Evolutionary conservation across 2,888 invertebrate species (phyloP).

Genomic region (Aphodius granarius): DNA sequence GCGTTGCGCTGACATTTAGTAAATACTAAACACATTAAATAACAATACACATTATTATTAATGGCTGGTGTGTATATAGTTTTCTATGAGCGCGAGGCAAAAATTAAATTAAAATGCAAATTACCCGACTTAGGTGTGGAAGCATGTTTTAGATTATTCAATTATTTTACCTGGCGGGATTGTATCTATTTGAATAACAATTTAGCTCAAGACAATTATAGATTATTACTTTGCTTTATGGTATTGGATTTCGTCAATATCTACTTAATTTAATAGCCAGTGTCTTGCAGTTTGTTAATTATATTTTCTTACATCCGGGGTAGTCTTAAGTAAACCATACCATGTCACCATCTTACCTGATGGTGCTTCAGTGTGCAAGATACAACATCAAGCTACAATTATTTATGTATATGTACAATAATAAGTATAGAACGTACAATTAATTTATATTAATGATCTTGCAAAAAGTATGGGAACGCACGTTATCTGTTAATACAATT

Average conservation of each 20-base stretch:
- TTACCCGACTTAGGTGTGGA: neutral
- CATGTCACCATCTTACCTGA: too few relatives aligned
- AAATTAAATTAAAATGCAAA: neutral
- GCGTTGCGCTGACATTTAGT: neutral
- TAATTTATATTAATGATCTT: too few relatives aligned
- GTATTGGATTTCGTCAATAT: neutral
- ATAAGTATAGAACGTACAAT: too few relatives aligned
- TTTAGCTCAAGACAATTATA: neutral
- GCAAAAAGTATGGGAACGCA: too few relatives aligned
- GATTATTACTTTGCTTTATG: neutral
- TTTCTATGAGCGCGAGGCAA: neutral
- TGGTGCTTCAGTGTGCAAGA: too few relatives aligned
- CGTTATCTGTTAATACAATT: too few relatives aligned
- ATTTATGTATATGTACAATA: too few relatives aligned
- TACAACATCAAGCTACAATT: too few relatives aligned
- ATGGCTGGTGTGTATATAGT: neutral
- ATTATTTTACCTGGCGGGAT: neutral
- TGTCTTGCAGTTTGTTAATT: too few relatives aligned
- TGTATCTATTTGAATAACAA: neutral
- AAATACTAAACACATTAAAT: neutral
- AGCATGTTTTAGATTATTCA: neutral
- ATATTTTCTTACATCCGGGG: too few relatives aligned
- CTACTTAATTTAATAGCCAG: neutral
- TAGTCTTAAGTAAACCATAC: too few relatives aligned
- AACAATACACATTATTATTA: neutral